A percentile compares a stretch with the other conserved stretches of the same genome.
phyloP scores from a whole-genome alignment of 2,113 vertebrate species.

The Phaethornis superciliosus region DNA sequence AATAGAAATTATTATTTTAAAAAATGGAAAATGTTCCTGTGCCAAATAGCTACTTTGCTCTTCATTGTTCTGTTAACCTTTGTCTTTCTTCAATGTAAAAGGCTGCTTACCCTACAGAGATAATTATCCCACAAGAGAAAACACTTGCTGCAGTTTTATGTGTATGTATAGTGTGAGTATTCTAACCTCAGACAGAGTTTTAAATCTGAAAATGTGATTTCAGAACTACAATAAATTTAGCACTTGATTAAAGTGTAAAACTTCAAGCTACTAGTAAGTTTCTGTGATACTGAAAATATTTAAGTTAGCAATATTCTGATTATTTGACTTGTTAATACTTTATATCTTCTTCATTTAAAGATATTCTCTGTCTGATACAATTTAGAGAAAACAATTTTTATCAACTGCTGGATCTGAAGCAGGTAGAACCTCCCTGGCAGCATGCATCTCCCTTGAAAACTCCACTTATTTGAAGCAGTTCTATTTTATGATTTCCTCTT shows the following conservation, averaged over 20 bases:
- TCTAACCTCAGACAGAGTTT: neutral
- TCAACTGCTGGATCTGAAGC: neutral
- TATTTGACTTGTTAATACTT: neutral
- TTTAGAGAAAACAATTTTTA: neutral
- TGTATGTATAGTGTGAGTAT: neutral
- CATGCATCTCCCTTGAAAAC: neutral
- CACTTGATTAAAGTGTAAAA: neutral
- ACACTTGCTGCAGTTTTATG: conserved; percentile 22
- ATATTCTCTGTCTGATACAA: neutral
- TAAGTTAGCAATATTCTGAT: neutral
- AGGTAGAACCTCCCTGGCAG: neutral
- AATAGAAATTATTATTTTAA: conserved; percentile 10
- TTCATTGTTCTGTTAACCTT: conserved; percentile 8
- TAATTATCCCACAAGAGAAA: conserved; percentile 40
- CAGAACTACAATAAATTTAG: neutral
- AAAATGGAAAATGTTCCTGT: neutral
- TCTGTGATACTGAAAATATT: neutral
- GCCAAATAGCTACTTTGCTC: conserved; percentile 1
- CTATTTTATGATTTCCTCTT: neutral
- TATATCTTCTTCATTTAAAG: neutral
- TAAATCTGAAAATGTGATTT: conserved; percentile 13
- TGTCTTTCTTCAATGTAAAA: conserved; percentile 5
- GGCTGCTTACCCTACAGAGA: conserved; percentile 9
- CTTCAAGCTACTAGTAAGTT: neutral
- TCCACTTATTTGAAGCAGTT: neutral